A percentile compares a stretch with the other conserved stretches of the same genome.
These are phyloP conservation scores for Anguilla rostrata DNA, from an alignment of 2,113 vertebrate genomes.

Conservation along the genomic window DNA sequence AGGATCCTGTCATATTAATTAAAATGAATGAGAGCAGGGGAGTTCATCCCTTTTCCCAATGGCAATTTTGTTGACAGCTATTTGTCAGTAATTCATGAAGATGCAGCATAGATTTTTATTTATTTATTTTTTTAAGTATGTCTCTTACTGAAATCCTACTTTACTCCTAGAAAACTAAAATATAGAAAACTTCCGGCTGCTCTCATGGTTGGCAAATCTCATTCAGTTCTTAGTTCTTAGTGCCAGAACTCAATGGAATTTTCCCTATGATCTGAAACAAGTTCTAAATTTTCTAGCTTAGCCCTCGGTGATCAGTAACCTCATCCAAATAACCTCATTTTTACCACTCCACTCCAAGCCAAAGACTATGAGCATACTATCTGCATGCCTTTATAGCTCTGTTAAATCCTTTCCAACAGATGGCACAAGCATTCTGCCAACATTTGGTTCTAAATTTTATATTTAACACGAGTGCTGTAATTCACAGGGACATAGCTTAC, in stretches of 20 bases:
- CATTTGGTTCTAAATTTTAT: neutral
- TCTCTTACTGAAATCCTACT: no score
- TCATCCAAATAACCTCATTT: neutral
- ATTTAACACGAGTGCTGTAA: neutral
- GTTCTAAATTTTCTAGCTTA: no score
- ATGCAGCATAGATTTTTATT: neutral
- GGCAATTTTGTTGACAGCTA: neutral
- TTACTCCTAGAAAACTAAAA: no score
- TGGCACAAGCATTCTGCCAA: neutral
- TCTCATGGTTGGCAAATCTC: neutral
- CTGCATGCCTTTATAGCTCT: neutral
- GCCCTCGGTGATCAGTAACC: neutral
- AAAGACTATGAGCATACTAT: neutral
- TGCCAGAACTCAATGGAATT: no score
- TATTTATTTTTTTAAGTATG: no score
- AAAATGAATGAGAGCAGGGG: neutral
- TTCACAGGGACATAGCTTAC: neutral
- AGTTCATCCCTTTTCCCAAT: neutral
- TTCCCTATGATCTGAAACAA: neutral
- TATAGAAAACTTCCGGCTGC: neutral
- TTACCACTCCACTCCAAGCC: neutral
- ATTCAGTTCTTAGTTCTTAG: neutral
- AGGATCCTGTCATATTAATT: neutral
- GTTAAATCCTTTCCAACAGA: conserved; percentile 1
- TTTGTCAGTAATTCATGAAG: neutral